phyloP scores from a whole-genome alignment of 2,888 invertebrate species.

The Xestia ashworthii region DNA sequence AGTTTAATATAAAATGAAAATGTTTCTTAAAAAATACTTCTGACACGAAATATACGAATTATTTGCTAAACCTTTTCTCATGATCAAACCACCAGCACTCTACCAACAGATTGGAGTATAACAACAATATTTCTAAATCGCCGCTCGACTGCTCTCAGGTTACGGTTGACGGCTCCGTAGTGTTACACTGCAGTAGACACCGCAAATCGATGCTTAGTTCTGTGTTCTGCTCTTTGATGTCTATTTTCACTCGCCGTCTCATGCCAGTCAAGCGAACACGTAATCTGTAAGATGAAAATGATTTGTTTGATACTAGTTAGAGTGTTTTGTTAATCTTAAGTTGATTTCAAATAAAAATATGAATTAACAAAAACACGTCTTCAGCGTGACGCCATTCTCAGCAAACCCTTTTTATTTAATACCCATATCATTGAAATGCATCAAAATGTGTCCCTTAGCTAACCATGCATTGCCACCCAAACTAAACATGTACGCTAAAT shows the following conservation, averaged over 20 bases:
- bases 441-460: no score
- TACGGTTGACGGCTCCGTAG: conserved; percentile 32
- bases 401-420: no score
- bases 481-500: not conserved
- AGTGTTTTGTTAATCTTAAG: not conserved
- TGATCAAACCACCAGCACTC: not conserved
- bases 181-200: conserved; percentile 56
- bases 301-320: not conserved
- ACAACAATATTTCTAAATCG: conserved; percentile 39
- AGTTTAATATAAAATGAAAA: no score
- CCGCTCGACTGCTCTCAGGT: conserved; percentile 28
- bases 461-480: no score
- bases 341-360: not conserved
- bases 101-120: not conserved
- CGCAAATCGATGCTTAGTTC: conserved; percentile 55
- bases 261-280: conserved; percentile 44
- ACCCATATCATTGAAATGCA: no score
- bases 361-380: no score
- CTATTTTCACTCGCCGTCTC: conserved; percentile 45
- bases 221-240: conserved; percentile 58
- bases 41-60: no score
- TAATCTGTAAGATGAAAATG: conserved; percentile 28
- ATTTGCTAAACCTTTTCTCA: no score
- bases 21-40: no score
- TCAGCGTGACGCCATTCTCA: no score